These are phyloP conservation scores for Phengaris alcon DNA, from an alignment of 2,888 invertebrate genomes.

Conservation along the genomic window DNA sequence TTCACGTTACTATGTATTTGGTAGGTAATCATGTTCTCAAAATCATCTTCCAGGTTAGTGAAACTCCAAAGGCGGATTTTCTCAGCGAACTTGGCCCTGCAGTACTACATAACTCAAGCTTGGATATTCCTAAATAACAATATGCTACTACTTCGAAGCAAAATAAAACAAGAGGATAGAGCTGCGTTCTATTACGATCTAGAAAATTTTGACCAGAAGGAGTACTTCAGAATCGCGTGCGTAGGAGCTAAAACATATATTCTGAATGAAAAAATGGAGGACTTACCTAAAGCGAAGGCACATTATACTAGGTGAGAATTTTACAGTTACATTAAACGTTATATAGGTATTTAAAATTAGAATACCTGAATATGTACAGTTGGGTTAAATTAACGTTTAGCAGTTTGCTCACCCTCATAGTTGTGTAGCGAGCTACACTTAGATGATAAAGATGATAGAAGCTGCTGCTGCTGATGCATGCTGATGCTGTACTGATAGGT, in stretches of 20 bases:
- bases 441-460: too few species aligned
- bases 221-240: slow-evolving; percentile 76
- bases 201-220: slow-evolving; percentile 71
- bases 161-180: slow-evolving; percentile 69
- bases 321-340: slow-evolving; percentile 23
- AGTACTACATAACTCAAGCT: slow-evolving; percentile 85
- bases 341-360: too few species aligned
- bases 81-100: slow-evolving; percentile 84
- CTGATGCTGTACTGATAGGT: too few species aligned
- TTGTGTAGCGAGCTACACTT: too few species aligned
- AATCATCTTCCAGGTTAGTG: slow-evolving; percentile 80
- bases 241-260: slow-evolving; percentile 82
- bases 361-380: too few species aligned
- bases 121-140: slow-evolving; percentile 88
- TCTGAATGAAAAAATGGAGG: slow-evolving; percentile 82
- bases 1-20: neutral
- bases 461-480: too few species aligned
- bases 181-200: slow-evolving; percentile 81
- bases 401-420: too few species aligned
- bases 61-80: slow-evolving; percentile 89
- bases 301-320: slow-evolving; percentile 71
- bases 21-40: neutral
- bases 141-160: slow-evolving; percentile 71
- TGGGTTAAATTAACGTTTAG: too few species aligned
- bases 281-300: slow-evolving; percentile 72